phyloP scores from a whole-genome alignment of 2,888 invertebrate species.

The Phengaris arion region DNA sequence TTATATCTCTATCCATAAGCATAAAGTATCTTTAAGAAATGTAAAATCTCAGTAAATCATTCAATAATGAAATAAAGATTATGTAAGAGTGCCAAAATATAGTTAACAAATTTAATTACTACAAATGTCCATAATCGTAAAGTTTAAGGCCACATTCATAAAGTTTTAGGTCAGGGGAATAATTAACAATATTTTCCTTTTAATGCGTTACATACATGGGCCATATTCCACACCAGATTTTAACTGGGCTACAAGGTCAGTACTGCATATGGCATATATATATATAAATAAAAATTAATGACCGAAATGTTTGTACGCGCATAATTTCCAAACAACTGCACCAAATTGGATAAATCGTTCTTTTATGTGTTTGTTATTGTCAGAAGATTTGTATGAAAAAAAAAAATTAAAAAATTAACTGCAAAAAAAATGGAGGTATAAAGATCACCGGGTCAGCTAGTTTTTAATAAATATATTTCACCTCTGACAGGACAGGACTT shows the following conservation, averaged over 20 bases:
- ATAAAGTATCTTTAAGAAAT: no score
- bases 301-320: no score
- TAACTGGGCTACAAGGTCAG: not conserved
- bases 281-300: not conserved
- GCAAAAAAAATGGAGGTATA: no score
- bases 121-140: slow-evolving; percentile 7
- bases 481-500: no score
- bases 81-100: not conserved
- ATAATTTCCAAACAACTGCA: no score
- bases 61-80: not conserved
- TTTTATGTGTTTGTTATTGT: no score
- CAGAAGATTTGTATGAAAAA: no score
- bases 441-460: no score
- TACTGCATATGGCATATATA: not conserved
- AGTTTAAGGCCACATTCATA: slow-evolving; percentile 1
- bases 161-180: slow-evolving; percentile 13
- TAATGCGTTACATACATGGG: not conserved
- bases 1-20: no score
- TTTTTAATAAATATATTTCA: not conserved
- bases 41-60: not conserved
- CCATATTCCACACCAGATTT: not conserved
- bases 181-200: slow-evolving; percentile 17
- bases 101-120: not conserved
- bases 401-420: no score
- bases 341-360: no score